Evolutionary conservation across 2,888 invertebrate genomes (phyloP).

Genomic region (Agriopis leucophaearia): DNA sequence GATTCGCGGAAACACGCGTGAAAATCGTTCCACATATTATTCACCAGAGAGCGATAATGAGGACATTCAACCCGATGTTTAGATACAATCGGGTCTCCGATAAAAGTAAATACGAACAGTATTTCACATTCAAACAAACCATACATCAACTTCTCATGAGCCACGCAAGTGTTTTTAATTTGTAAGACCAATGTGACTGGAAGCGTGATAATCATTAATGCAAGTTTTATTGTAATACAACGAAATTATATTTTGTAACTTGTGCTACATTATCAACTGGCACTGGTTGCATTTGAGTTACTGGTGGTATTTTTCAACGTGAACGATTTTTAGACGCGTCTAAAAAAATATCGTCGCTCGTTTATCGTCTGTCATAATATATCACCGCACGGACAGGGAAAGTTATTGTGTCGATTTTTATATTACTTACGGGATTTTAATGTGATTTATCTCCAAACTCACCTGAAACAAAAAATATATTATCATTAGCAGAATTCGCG

Average conservation of each 20-base stretch:
- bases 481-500: slow-evolving; percentile 47
- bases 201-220: background rate
- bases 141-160: background rate
- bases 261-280: background rate
- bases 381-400: slow-evolving; percentile 50
- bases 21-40: slow-evolving; percentile 83
- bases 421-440: slow-evolving; percentile 46
- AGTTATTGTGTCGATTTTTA: slow-evolving; percentile 48
- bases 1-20: slow-evolving; percentile 65
- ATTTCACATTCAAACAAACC: slow-evolving; percentile 14
- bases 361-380: slow-evolving; percentile 55
- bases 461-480: slow-evolving; percentile 61
- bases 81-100: slow-evolving; percentile 66
- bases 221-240: background rate
- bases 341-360: slow-evolving; percentile 50
- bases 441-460: slow-evolving; percentile 47
- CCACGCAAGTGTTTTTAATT: background rate
- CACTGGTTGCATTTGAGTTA: slow-evolving; percentile 9
- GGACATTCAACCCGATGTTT: slow-evolving; percentile 72
- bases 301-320: slow-evolving; percentile 13
- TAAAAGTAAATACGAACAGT: slow-evolving; percentile 45
- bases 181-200: background rate
- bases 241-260: background rate
- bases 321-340: slow-evolving; percentile 54
- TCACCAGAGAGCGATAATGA: slow-evolving; percentile 76